Evolutionary conservation across 1,140 invertebrate genomes (phyloP), one percentile per base, ranked within the genome.

Genomic region (Caerostris darwini): DNA sequence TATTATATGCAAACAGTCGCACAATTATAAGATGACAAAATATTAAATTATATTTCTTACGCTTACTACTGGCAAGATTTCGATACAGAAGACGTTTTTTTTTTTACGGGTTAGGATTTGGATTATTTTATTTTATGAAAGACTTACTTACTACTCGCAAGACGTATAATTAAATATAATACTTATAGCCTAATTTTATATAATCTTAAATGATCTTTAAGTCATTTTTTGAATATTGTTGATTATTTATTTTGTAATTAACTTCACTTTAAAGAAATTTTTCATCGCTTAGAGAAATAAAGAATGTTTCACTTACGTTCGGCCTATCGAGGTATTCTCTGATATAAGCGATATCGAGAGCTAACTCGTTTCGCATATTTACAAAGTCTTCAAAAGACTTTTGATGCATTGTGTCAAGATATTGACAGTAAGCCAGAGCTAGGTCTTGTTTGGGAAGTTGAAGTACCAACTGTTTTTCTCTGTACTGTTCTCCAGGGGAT

Each of bases 371-470:
- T 58, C 99, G 96, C 61, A 98, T 98, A 53, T 98, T 97, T 94
- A 99, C 97, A 96, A 99, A 99, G 96, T 99, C 98, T 96, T 98
- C 97, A 95, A 98, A 99, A 95, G 97, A 97, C 81, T 97, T 97
- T 95, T 97, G 97, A 96, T 98, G 97, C 95, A 97, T 96, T 95
- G 95, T 61, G 86, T 98, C 98, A 90, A 99, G 97, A 96, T 99
- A 98, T 95, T 98, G 97, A 95, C 98, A 99, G 95, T 99, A 98
- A 83, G 98, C 97, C 95, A 98, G 96, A 34, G 98, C 98, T 69
- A 99, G 96, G 96, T 99, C 99, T 96, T 99, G 99, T 96, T 98
- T 98, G 14, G 99, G 99, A 95, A 99, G 97, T 96, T 99, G 99
- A 83, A 97, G 97, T 90, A 98, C 97, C 94, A 99, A 96, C 96